Evolutionary conservation across 2,113 vertebrate genomes (phyloP).

Genomic region (Alaudala cheleensis): DNA sequence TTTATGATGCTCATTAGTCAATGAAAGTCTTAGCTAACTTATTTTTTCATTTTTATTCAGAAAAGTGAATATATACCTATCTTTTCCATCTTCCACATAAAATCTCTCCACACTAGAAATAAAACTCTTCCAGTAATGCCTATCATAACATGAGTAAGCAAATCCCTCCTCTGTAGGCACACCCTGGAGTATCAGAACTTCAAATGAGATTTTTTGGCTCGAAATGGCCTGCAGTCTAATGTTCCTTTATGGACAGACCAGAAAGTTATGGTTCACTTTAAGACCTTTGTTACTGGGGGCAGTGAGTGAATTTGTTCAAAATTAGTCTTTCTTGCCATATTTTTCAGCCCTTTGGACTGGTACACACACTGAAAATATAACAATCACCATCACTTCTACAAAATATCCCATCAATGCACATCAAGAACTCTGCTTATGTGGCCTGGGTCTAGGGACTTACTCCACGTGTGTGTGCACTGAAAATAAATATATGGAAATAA

Average conservation of each 20-base stretch:
- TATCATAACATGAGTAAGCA: conserved; percentile 62
- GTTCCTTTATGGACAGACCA: conserved; percentile 42
- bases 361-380: not conserved
- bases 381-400: not conserved
- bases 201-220: conserved; percentile 50
- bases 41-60: not conserved
- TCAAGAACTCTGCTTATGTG: not conserved
- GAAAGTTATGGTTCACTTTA: conserved; percentile 53
- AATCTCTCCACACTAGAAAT: conserved; percentile 9
- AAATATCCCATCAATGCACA: not conserved
- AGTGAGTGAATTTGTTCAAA: conserved; percentile 2
- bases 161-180: conserved; percentile 40
- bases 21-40: not conserved
- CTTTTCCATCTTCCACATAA: not conserved
- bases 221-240: not conserved
- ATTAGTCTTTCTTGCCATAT: not conserved
- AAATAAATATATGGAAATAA: not conserved
- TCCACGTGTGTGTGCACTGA: not conserved
- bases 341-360: not conserved
- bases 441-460: not conserved
- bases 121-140: conserved; percentile 41
- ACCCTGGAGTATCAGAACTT: conserved; percentile 58
- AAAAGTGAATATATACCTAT: not conserved
- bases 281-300: conserved; percentile 42
- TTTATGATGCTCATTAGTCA: not conserved